Evolutionary conservation across 2,113 vertebrate genomes (phyloP).

Genomic region (Phyllopteryx taeniolatus): DNA sequence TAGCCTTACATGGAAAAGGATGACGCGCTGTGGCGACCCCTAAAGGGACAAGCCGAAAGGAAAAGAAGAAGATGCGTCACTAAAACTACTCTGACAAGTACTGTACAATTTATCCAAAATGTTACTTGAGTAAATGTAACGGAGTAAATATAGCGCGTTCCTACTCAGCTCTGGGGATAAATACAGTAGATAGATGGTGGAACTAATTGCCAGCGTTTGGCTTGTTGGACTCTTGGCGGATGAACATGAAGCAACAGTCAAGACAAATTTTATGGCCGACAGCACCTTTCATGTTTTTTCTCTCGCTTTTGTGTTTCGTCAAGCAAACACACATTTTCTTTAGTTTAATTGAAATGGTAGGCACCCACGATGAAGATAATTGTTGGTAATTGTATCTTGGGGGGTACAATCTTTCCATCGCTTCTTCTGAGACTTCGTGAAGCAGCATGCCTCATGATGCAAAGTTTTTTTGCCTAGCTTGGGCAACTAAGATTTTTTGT

Average conservation of each 20-base stretch:
- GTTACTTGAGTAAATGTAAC: too few species aligned
- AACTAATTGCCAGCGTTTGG: not conserved
- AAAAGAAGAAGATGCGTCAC: too few species aligned
- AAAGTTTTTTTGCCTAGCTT: too few species aligned
- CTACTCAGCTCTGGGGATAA: too few species aligned
- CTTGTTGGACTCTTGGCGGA: not conserved
- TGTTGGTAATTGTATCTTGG: not conserved
- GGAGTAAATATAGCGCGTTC: too few species aligned
- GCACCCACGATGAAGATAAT: not conserved
- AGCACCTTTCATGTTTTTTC: not conserved
- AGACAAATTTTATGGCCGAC: constrained; percentile 1
- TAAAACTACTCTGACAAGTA: too few species aligned
- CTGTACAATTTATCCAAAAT: too few species aligned
- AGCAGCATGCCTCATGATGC: too few species aligned
- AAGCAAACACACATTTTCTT: not conserved
- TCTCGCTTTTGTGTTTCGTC: not conserved
- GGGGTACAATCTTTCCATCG: not conserved
- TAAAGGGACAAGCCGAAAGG: too few species aligned
- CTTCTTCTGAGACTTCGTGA: not conserved
- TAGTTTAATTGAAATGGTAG: not conserved
- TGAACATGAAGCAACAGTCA: not conserved
- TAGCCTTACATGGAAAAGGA: too few species aligned
- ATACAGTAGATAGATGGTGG: not conserved
- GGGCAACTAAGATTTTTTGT: too few species aligned
- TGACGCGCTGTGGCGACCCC: too few species aligned